Base-by-base conservation (phyloP, 2,888 invertebrate genomes). In the Meandrusa payeni region DNA sequence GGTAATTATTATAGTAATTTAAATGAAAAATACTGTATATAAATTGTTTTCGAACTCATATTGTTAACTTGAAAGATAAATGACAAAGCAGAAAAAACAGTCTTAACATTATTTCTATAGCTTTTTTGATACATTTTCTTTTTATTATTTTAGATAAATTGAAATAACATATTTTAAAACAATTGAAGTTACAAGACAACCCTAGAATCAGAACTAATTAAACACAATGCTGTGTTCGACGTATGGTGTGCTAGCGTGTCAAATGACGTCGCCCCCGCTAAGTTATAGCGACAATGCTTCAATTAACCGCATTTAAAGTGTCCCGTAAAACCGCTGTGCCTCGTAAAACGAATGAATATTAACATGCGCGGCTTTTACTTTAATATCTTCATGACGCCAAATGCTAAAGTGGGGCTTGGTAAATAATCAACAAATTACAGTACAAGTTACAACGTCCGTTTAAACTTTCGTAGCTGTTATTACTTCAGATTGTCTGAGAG, bases 241-340 rank as follows among this genome's bases (percentile, higher is more conserved):
- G 43, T 22, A 47, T 51, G 42, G 52, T 47, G 54, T 52, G 62
- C 46, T 54, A 33, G 55, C 51, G 54, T 48, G 52, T 46, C 47
- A 46, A 28, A 31, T 32, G 49, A 51, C 42, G 37, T 43, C 47
- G 54, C 44, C 50, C 48, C 46, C 32, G 29, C 53, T 55, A 59
- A 56, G 52, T 59, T 61, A 62, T 59, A 49, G 61, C 52, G 62
- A 58, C 62, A 58, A 57, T 55, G 57, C 59, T 57, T 58, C 59
- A 62, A 64, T 62, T 62, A 59, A 51, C 55, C 47, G 44, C 46
- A 36, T 54, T 56, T 57, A 50, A 57, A 57, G 51, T 57, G 54
- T 50, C 33, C 45, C 40, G 47, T 53, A 50, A 59, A 57, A 40
- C 50, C 38, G 43, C 29, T 34, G 42, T 13, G 38, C 42, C 46